Base-by-base conservation (phyloP, 2,113 vertebrate species). In the Corydoras maculifer region DNA sequence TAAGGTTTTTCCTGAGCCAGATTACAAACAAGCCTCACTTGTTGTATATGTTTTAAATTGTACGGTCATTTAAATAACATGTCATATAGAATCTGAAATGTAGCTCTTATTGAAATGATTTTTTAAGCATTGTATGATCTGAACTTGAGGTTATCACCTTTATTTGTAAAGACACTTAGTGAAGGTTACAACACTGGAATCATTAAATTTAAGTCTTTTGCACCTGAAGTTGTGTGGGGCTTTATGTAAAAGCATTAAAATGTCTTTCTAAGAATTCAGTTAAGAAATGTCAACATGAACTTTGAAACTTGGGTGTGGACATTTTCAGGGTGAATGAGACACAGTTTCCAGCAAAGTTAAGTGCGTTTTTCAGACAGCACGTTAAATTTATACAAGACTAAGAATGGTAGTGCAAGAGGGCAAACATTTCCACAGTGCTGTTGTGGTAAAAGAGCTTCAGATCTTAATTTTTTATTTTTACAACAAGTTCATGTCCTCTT, bases 351-450 rank as follows among this genome's bases (percentile, higher is more conserved):
- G 12, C 9, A 49, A 54, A 43, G 29, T 14, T 15, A 18, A 60
- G 66, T 68, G 64, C 72, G 59, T 67, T 62, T 25, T 67, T 66
- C 14, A 67, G 59, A 61, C 0, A 3, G 9, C 4, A 58, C 9
- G 43, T n/a, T 48, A 13, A 7, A 69, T 69, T 69, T 18, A 48
- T 48, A 5, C 13, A 51, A 63, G 61, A 43, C 35, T 55, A 49
- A 4, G n/a, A 54, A n/a, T 53, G n/a, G 18, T 12, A 5, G 13
- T 8, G 14, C 49, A 59, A 68, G 67, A 71, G n/a, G 68, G 83
- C 75, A 79, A 87, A 85, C 61, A 86, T 84, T 85, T 82, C 79
- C 76, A 78, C 80, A 84, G 81, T 75, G 69, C 73, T 65, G 5
- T 75, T 62, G 73, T 78, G 78, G 71, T 2, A 25, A 74, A 64